Evolutionary conservation across 2,113 vertebrate species (phyloP), one percentile per base, ranked within the genome.

Genomic region (Gopherus flavomarginatus): DNA sequence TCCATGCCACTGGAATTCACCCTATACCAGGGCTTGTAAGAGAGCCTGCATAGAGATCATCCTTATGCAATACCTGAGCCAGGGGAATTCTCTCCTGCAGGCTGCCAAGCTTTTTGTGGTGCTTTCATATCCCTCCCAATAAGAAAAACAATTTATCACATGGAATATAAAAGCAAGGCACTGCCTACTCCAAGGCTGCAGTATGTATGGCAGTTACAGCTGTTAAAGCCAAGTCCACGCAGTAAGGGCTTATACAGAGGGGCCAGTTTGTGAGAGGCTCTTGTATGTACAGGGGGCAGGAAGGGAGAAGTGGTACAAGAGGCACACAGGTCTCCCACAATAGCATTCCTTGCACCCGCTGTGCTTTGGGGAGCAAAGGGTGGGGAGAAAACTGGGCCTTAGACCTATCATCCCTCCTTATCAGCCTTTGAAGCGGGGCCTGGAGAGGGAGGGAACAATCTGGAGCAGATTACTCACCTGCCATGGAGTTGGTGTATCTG

Each of bases 401-500:
- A 94, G 94, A 94, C 93, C 75, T 90, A 92, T 97, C 92, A 97
- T 97, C 87, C 94, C 31, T 90, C 53, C 53, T 97, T 85, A 97
- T 97, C 93, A 97, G 92, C 57, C 85, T 3, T 0, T 95, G 94
- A 96, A 97, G 79, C 84, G 0, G 95, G 95, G 96, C 96, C 97
- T 97, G 96, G 88, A 94, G 96, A 65, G 96, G 65, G 95, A 97
- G 96, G 96, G 97, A 97, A 97, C 9, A 86, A 80, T 0, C 2
- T 88, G 87, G 88, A 93, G 84, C 1, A 1, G 92, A 96, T 97
- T 96, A 92, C 94, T 96, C 93, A 96, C 96, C 96, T 97, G 96
- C 97, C 96, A 96, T 85, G 96, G 83, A 97, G 97, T 96, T 54
- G 95, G 29, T 53, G 89, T 95, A 87, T 87, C 65, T 97, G 93